Conservation (phyloP, 2,797 vertebrate genomes). For the Emydoidea blandingii region DNA sequence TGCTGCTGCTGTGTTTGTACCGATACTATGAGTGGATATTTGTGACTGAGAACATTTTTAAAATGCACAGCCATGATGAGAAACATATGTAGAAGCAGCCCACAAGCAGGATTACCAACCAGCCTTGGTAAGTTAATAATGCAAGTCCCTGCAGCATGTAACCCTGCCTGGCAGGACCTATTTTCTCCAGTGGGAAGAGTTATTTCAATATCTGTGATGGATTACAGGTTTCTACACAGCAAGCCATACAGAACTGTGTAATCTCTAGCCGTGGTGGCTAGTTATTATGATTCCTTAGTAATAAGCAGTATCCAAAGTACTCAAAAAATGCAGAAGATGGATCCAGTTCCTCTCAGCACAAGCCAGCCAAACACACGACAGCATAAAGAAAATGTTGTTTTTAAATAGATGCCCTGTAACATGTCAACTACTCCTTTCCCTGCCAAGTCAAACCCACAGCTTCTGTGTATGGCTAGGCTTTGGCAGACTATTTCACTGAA, state of each 20-base stretch:
- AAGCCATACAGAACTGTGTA: neutral
- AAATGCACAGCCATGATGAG: neutral
- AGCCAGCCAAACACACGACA: fast-evolving
- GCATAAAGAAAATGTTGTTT: neutral
- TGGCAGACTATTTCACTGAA: conserved; percentile 27
- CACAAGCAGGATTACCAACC: neutral
- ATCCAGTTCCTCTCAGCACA: neutral
- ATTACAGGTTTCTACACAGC: conserved; percentile 3
- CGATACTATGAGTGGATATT: neutral
- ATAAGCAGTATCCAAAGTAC: neutral
- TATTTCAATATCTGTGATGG: neutral
- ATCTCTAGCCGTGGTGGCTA: neutral
- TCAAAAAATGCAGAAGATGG: neutral
- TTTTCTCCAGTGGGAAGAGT: neutral
- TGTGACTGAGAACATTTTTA: neutral
- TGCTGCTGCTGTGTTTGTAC: neutral
- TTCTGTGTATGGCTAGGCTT: neutral
- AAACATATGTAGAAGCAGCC: neutral
- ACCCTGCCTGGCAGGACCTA: neutral
- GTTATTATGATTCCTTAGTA: neutral
- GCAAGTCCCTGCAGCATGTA: neutral
- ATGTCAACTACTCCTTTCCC: neutral
- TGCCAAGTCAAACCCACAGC: neutral
- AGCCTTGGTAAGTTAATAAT: neutral
- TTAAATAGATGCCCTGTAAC: neutral